Conservation (phyloP, 92 coral and sea anemone genomes). For the Heteractis magnifica region DNA sequence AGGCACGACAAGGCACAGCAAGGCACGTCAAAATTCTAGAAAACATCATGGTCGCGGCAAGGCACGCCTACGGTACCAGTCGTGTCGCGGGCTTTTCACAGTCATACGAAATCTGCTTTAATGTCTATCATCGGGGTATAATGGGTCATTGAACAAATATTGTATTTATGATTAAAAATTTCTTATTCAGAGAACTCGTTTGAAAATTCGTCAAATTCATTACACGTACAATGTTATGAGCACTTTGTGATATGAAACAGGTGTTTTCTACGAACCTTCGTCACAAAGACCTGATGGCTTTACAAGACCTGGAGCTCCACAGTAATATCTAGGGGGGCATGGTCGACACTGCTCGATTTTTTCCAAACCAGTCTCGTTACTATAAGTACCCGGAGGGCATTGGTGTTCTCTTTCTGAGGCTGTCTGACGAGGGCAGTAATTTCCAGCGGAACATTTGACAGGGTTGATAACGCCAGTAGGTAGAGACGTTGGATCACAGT, state of each 20-base stretch:
- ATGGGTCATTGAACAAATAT: too few relatives aligned
- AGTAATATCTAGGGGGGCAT: slow-evolving; percentile 80
- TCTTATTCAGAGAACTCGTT: too few relatives aligned
- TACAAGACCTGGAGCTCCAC: slow-evolving; percentile 76
- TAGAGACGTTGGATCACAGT: slow-evolving; percentile 71
- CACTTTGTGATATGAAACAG: too few relatives aligned
- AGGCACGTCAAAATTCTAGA: too few relatives aligned
- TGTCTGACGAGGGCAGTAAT: slow-evolving; percentile 91
- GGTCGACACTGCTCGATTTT: slow-evolving; percentile 51
- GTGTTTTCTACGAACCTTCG: slow-evolving; percentile 54
- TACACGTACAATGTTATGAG: too few relatives aligned
- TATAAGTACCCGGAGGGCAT: slow-evolving; percentile 91
- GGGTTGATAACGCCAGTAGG: slow-evolving; percentile 80
- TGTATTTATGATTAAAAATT: too few relatives aligned
- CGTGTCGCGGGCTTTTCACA: too few relatives aligned
- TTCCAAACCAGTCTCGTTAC: slow-evolving; percentile 70
- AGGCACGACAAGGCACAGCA: too few relatives aligned
- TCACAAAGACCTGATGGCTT: slow-evolving; percentile 71
- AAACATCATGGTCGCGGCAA: too few relatives aligned
- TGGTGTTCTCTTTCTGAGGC: slow-evolving; percentile 72
- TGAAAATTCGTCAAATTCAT: too few relatives aligned
- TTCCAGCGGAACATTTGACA: slow-evolving; percentile 85
- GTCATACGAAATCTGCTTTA: too few relatives aligned
- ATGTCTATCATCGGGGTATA: neutral
- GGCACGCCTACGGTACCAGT: too few relatives aligned